These are phyloP conservation scores for Drosophila formosana DNA, from an alignment of 2,888 invertebrate genomes.

Conservation along the genomic window DNA sequence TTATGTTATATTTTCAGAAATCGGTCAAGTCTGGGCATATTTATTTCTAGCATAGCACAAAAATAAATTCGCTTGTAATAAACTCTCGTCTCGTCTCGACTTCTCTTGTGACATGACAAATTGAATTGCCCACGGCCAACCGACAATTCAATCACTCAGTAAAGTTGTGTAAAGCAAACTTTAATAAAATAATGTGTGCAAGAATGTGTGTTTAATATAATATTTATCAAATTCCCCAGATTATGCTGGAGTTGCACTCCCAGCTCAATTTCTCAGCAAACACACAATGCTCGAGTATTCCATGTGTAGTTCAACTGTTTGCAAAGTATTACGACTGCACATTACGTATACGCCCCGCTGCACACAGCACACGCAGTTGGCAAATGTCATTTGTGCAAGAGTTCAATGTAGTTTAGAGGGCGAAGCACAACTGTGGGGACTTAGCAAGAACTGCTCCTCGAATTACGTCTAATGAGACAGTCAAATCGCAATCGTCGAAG, in stretches of 20 bases:
- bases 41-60: neutral
- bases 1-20: neutral
- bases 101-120: neutral
- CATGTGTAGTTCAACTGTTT: constrained; percentile 17
- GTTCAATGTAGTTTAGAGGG: constrained; percentile 26
- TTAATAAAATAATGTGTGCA: neutral
- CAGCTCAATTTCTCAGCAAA: constrained; percentile 13
- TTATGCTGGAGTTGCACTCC: constrained; percentile 1
- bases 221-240: constrained; percentile 4
- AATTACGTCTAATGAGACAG: constrained; percentile 63
- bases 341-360: constrained; percentile 64
- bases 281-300: constrained; percentile 7
- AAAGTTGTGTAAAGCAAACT: neutral
- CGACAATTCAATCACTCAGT: neutral
- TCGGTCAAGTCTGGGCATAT: neutral
- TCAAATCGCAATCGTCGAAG: constrained; percentile 34
- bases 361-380: constrained; percentile 7
- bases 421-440: constrained; percentile 13
- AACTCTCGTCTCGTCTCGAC: too few species aligned
- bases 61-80: neutral
- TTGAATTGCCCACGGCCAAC: neutral
- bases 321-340: constrained; percentile 35
- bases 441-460: neutral
- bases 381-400: constrained; percentile 14
- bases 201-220: constrained; percentile 7